phyloP scores from a whole-genome alignment of 2,888 invertebrate species.

The Aphelenchoides bicaudatus region DNA sequence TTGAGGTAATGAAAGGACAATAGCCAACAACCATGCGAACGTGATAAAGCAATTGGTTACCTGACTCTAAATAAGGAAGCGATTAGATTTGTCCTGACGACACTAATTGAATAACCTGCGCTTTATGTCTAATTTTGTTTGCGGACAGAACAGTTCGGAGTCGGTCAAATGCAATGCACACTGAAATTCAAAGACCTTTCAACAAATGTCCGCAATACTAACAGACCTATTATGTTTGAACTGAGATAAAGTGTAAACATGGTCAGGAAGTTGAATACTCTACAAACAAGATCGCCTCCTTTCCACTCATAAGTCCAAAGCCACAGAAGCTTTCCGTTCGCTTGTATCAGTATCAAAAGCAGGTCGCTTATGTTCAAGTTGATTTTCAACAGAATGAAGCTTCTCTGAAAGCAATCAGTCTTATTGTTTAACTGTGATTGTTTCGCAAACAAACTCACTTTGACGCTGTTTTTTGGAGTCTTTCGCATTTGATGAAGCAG shows the following conservation, averaged over 20 bases:
- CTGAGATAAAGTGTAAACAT: slow-evolving; percentile 55
- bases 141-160: slow-evolving; percentile 53
- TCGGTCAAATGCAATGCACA: slow-evolving; percentile 57
- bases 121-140: slow-evolving; percentile 29
- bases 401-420: slow-evolving; percentile 43
- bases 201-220: no score
- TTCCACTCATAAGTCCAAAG: slow-evolving; percentile 49
- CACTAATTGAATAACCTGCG: slow-evolving; percentile 17
- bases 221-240: slow-evolving; percentile 57
- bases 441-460: slow-evolving; percentile 32
- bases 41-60: slow-evolving; percentile 12
- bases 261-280: slow-evolving; percentile 47
- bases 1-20: slow-evolving; percentile 48
- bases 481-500: slow-evolving; percentile 40
- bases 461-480: slow-evolving; percentile 43
- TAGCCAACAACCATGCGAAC: slow-evolving; percentile 46
- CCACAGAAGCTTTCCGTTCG: slow-evolving; percentile 55
- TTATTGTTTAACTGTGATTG: neutral
- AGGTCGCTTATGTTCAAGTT: slow-evolving; percentile 56
- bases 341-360: slow-evolving; percentile 44
- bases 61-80: neutral
- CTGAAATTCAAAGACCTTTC: no score
- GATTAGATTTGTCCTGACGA: slow-evolving; percentile 15
- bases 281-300: slow-evolving; percentile 46
- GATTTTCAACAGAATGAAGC: slow-evolving; percentile 56